Evolutionary conservation across 2,888 invertebrate genomes (phyloP), one percentile per base, ranked within the genome.

Genomic region (Melieria picta): DNA sequence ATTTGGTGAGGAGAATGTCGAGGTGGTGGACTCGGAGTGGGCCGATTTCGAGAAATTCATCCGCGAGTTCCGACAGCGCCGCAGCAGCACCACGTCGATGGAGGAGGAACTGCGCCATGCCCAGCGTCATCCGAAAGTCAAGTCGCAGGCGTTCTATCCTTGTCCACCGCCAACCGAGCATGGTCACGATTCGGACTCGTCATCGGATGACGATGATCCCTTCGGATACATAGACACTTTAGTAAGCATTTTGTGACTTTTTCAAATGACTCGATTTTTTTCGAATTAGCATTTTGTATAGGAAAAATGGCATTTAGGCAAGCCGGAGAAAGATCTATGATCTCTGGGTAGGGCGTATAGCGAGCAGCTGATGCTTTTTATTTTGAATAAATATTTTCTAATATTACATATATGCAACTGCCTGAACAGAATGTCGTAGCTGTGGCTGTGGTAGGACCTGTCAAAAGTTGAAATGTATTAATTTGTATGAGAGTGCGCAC

Each of bases 1-100:
- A 73, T 85, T 86, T 79, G 86, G 86, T 67, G 87, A 86, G 77
- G 87, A 86, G 77, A 86, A 87, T 78, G 86, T 85, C 63, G 86
- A 86, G 73, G 74, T 82, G 77, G 83, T 87, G 69, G 86, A 86
- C 76, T 85, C 86, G 52, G 87, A 87, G 77, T 86, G 86, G 86
- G 86, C 85, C 4, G 87, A 86, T 75, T 86, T 86, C 74, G 87
- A 86, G 77, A 85, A 83, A 75, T 84, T 85, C 74, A 80, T 82
- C 78, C 84, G 84, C 60, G 81, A 84, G 69, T 81, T 86, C 71
- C 85, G 86, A 10, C 85, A 86, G 72, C 81, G 86, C 45, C 85
- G 86, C 50, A 78, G 63, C 65, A 84, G 85, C 69, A 80, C 80
- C 64, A 84, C 80, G 58, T 86, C 86, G 7, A 86, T 86, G 82